These are phyloP conservation scores for Drosophila setifemur DNA, from an alignment of 1,140 invertebrate genomes.

Conservation along the genomic window DNA sequence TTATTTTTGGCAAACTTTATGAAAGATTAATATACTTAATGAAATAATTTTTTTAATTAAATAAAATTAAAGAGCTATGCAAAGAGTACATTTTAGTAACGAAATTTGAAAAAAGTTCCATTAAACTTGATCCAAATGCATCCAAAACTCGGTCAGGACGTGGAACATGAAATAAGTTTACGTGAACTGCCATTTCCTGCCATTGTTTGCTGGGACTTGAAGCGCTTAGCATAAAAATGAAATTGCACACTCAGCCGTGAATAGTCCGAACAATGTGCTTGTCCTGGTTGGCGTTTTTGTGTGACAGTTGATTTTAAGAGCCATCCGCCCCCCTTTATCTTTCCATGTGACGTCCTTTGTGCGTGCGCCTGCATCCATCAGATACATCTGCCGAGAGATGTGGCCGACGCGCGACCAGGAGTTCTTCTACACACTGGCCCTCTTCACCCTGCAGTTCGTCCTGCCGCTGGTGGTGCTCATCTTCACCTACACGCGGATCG, in stretches of 20 bases:
- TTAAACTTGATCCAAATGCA: background rate
- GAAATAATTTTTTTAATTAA: no score
- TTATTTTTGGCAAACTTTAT: no score
- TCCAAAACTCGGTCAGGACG: background rate
- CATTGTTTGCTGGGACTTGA: background rate
- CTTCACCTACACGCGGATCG: constrained; percentile 94
- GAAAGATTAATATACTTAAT: no score
- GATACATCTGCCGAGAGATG: constrained; percentile 87
- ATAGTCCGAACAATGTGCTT: background rate
- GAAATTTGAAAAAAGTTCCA: background rate
- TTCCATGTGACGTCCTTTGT: constrained; percentile 7
- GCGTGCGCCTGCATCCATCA: constrained; percentile 58
- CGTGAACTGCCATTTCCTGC: background rate
- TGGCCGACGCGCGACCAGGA: constrained; percentile 85
- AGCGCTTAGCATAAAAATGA: constrained; percentile 27
- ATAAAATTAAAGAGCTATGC: no score
- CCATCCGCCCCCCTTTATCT: constrained; percentile 26
- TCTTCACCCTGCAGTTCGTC: constrained; percentile 93
- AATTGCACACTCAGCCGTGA: constrained; percentile 6
- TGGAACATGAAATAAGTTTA: constrained; percentile 2
- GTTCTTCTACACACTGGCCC: constrained; percentile 88
- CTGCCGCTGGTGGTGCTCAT: constrained; percentile 92
- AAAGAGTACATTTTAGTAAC: background rate
- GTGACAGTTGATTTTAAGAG: constrained; percentile 20
- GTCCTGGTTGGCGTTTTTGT: constrained; percentile 18